Conservation (phyloP, 1,140 invertebrate genomes). For the Drosophila sucinea region DNA sequence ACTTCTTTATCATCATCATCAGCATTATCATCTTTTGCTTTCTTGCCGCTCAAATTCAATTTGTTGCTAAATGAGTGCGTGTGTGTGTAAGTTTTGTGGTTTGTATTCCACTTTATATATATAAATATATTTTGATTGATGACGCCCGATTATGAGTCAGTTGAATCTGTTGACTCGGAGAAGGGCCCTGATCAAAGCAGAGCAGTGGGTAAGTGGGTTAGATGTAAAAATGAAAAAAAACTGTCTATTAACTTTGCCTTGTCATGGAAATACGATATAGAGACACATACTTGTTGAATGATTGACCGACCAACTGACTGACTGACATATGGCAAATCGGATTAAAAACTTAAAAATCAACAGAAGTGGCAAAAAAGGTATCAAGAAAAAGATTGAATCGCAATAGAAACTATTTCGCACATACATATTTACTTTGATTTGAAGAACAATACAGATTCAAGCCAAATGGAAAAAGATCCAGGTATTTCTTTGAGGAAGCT, state of each 20-base stretch:
- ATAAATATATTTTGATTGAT: constrained; percentile 60
- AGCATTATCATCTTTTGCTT: no score
- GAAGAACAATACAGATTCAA: no score
- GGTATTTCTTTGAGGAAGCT: no score
- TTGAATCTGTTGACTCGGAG: constrained; percentile 3
- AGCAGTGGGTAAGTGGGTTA: constrained; percentile 54
- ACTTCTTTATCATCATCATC: constrained; percentile 7
- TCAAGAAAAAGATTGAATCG: not conserved
- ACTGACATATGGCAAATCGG: constrained; percentile 26
- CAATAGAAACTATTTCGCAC: constrained; percentile 2
- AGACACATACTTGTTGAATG: constrained; percentile 50
- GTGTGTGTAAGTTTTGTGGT: constrained; percentile 23
- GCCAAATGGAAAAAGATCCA: no score
- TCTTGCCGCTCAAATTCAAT: constrained; percentile 25
- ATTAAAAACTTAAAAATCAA: not conserved
- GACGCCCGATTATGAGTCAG: constrained; percentile 69
- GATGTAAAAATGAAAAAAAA: not conserved
- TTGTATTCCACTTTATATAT: constrained; percentile 21
- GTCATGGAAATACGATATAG: constrained; percentile 45
- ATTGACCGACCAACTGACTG: constrained; percentile 9
- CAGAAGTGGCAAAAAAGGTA: no score
- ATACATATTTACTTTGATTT: no score
- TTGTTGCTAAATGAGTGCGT: constrained; percentile 33
- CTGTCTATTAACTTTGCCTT: constrained; percentile 46
- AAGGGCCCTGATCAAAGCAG: constrained; percentile 22